Conservation (phyloP, 2,888 invertebrate species). For the Sabellastarte sp. region DNA sequence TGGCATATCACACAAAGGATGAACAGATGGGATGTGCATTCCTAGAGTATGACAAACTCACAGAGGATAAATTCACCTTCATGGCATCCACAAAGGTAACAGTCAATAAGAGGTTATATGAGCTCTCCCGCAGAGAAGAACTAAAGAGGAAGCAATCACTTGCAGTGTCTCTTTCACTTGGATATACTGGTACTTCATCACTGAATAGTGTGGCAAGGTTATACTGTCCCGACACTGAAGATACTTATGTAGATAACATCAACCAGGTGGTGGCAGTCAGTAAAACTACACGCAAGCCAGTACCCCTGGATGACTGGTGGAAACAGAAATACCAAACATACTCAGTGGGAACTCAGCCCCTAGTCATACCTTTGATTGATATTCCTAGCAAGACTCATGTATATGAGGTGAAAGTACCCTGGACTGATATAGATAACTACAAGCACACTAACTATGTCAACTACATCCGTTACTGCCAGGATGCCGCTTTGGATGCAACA, state of each 20-base stretch:
- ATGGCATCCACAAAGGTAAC: conserved; percentile 23
- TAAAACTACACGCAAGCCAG: conserved; percentile 39
- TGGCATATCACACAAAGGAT: conserved; percentile 18
- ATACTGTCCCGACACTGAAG: conserved; percentile 9
- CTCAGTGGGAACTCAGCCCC: conserved; percentile 24
- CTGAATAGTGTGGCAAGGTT: conserved; percentile 21
- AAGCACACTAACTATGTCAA: conserved; percentile 28
- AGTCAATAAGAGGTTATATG: conserved; percentile 8
- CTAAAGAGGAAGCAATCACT: conserved; percentile 7
- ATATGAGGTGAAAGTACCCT: conserved; percentile 21
- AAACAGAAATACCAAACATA: conserved; percentile 35
- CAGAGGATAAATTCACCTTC: conserved; percentile 22
- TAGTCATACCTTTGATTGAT: conserved; percentile 31
- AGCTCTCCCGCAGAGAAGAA: neutral
- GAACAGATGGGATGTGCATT: conserved; percentile 15
- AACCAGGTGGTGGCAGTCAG: conserved; percentile 45
- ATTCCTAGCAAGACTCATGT: conserved; percentile 21
- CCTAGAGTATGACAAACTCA: conserved; percentile 26
- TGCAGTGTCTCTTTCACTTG: conserved; percentile 17
- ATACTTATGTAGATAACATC: conserved; percentile 20
- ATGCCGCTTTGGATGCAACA: conserved; percentile 27
- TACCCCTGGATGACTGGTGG: conserved; percentile 48
- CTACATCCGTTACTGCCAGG: conserved; percentile 28
- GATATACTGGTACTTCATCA: conserved; percentile 25
- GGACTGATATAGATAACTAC: conserved; percentile 29